Conservation (phyloP, 1,140 invertebrate species). For the Aphidius gifuensis region DNA sequence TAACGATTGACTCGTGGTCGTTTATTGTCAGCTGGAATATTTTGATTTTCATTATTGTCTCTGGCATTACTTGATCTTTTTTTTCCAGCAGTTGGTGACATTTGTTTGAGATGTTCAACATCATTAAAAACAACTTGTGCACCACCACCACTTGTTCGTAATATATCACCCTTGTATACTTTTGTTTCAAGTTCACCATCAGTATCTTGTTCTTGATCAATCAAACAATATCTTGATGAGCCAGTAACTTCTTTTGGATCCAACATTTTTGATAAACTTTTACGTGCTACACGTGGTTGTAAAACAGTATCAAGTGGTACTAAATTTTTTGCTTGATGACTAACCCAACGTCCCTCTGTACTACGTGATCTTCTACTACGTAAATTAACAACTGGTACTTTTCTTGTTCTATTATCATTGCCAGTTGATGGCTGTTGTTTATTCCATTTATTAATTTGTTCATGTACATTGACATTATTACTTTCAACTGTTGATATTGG, state of each 20-base stretch:
- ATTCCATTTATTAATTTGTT: too few species aligned
- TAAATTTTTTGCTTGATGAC: conserved; percentile 77
- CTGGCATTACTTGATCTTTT: conserved; percentile 42
- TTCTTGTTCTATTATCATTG: conserved; percentile 31
- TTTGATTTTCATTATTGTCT: conserved; percentile 22
- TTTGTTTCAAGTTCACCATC: conserved; percentile 91
- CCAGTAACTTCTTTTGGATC: conserved; percentile 57
- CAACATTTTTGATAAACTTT: conserved; percentile 78
- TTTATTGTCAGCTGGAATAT: conserved; percentile 34
- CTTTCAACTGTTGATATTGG: conserved; percentile 16
- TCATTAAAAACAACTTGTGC: conserved; percentile 94
- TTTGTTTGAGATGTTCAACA: conserved; percentile 86
- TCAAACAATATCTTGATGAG: conserved; percentile 85
- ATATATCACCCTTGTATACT: conserved; percentile 89
- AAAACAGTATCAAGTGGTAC: conserved; percentile 80
- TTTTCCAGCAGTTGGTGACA: conserved; percentile 64
- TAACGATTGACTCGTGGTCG: conserved; percentile 33
- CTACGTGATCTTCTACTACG: conserved; percentile 77
- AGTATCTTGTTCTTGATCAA: conserved; percentile 86
- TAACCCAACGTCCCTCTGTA: conserved; percentile 76
- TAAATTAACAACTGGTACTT: conserved; percentile 64
- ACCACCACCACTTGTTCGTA: conserved; percentile 89
- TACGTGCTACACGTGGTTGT: conserved; percentile 81
- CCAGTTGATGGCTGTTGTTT: background rate
- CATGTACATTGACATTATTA: conserved; percentile 11